Conservation (phyloP, 2,888 invertebrate species). For the Mellilla xanthometata region DNA sequence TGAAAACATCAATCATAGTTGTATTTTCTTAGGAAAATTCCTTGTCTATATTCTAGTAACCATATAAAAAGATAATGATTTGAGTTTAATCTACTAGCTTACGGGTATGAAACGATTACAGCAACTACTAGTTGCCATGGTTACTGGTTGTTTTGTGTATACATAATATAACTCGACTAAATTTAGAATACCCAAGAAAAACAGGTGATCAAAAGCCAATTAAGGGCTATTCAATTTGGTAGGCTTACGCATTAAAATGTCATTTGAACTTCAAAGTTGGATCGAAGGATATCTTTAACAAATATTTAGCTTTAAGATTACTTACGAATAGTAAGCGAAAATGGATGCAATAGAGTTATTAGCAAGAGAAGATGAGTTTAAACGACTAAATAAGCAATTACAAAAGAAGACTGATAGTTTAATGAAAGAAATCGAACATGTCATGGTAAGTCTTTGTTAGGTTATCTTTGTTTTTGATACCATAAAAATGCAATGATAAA, state of each 20-base stretch:
- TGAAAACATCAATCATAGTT: too few relatives aligned
- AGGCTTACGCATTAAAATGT: not conserved
- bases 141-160: slow-evolving; percentile 47
- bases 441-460: slow-evolving; percentile 63
- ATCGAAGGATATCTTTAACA: slow-evolving; percentile 1
- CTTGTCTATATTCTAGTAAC: too few relatives aligned
- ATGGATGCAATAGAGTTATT: slow-evolving; percentile 69
- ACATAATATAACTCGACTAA: slow-evolving; percentile 34
- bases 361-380: slow-evolving; percentile 73
- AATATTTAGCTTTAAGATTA: not conserved
- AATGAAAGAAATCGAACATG: slow-evolving; percentile 70
- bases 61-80: slow-evolving; percentile 4
- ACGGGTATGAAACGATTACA: slow-evolving; percentile 16
- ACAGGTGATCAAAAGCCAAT: not conserved
- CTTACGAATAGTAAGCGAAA: slow-evolving; percentile 15
- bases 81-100: slow-evolving; percentile 9
- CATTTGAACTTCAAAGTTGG: slow-evolving; percentile 5
- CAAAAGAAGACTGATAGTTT: slow-evolving; percentile 72
- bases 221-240: not conserved
- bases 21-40: too few relatives aligned
- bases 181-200: slow-evolving; percentile 15
- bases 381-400: slow-evolving; percentile 69
- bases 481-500: too few relatives aligned
- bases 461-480: too few relatives aligned
- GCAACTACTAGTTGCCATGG: slow-evolving; percentile 46